A percentile compares a stretch with the other conserved stretches of the same genome.
Evolutionary conservation across 2,888 invertebrate genomes (phyloP).

Genomic region (Malthinus seriepunctatus): DNA sequence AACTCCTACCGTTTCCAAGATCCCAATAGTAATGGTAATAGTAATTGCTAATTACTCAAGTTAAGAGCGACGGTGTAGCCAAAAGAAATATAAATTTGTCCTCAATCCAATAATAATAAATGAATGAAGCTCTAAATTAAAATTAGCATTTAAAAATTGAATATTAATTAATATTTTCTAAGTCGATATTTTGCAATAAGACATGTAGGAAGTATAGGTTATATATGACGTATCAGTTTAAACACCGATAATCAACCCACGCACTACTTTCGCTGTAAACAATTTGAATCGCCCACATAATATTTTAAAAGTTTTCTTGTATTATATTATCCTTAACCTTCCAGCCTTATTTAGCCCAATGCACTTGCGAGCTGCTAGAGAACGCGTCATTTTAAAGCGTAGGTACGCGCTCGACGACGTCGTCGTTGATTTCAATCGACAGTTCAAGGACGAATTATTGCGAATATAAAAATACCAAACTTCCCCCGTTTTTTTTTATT

Average conservation of each 20-base stretch:
- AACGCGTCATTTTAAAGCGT: constrained; percentile 18
- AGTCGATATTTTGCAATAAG: constrained; percentile 28
- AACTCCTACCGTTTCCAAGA: no score
- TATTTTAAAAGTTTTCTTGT: constrained; percentile 8
- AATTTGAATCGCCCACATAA: constrained; percentile 28
- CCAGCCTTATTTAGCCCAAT: constrained; percentile 31
- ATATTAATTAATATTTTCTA: constrained; percentile 22
- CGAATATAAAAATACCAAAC: constrained; percentile 19
- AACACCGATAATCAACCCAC: constrained; percentile 32
- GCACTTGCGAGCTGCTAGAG: constrained; percentile 19
- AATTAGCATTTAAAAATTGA: constrained; percentile 21
- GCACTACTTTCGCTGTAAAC: constrained; percentile 33
- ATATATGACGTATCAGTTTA: constrained; percentile 34
- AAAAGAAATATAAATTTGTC: background rate
- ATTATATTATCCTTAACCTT: constrained; percentile 33
- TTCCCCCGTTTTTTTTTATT: constrained; percentile 13
- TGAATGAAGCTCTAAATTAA: constrained; percentile 9
- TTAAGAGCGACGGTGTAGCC: no score
- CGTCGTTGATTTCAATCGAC: constrained; percentile 27
- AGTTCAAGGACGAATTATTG: constrained; percentile 28
- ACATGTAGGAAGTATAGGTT: constrained; percentile 29
- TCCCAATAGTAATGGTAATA: no score
- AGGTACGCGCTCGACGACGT: constrained; percentile 13
- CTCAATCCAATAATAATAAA: constrained; percentile 4
- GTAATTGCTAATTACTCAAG: no score